Conservation (phyloP, 2,888 invertebrate species). For the Alloscopus bannaensis region DNA sequence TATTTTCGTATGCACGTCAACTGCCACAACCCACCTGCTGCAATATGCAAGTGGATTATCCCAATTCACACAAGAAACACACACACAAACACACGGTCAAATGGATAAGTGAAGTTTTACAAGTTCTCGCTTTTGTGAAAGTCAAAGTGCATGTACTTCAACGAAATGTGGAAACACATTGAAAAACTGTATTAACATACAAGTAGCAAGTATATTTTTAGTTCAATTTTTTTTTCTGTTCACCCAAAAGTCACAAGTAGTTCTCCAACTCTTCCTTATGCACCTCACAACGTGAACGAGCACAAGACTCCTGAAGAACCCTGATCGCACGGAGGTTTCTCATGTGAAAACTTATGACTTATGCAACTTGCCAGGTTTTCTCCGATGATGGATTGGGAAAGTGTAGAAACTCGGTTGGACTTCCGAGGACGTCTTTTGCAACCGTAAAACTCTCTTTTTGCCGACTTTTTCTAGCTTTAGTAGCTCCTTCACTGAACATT, state of each 20-base stretch:
- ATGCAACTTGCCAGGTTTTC: slow-evolving; percentile 51
- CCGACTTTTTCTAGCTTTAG: neutral
- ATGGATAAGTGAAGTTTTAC: neutral
- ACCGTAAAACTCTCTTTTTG: neutral
- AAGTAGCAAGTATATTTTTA: neutral
- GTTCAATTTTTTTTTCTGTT: neutral
- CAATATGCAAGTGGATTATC: neutral
- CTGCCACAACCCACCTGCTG: neutral
- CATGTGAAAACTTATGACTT: slow-evolving; percentile 16
- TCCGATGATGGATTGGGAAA: slow-evolving; percentile 57
- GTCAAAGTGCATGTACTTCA: neutral
- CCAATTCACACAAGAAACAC: neutral
- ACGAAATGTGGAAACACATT: neutral
- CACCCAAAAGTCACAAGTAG: neutral
- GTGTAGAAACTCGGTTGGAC: slow-evolving; percentile 51
- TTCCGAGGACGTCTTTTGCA: slow-evolving; percentile 37
- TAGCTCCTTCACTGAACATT: neutral
- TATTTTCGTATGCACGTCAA: slow-evolving; percentile 13
- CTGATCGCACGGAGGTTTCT: slow-evolving; percentile 12
- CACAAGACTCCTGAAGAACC: neutral
- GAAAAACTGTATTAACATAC: neutral
- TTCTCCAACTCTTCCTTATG: neutral
- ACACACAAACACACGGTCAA: neutral
- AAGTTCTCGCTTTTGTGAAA: neutral
- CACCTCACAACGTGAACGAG: neutral